These are phyloP conservation scores for Thripadectes ignobilis DNA, from an alignment of 2,797 vertebrate genomes.

Conservation along the genomic window DNA sequence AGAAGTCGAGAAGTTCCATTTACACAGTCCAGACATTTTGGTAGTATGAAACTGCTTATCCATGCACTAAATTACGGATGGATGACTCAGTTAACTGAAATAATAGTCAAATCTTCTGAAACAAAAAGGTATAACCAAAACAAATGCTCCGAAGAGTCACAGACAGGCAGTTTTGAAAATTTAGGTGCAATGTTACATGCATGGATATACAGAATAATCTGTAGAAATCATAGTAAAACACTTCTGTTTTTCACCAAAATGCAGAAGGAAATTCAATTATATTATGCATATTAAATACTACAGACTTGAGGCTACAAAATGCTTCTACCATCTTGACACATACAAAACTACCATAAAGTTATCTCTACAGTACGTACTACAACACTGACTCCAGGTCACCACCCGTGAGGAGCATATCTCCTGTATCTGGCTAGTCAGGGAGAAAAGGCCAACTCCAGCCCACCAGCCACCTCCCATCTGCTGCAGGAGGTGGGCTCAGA, in stretches of 20 bases:
- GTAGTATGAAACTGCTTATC: conserved; percentile 69
- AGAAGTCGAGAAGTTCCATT: conserved; percentile 67
- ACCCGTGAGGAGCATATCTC: conserved; percentile 27
- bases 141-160: conserved; percentile 40
- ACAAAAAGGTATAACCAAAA: conserved; percentile 48
- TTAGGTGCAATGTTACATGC: conserved; percentile 73
- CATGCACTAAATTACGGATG: conserved; percentile 74
- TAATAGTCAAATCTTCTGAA: conserved; percentile 20
- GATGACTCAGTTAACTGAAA: conserved; percentile 47
- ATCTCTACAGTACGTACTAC: conserved; percentile 78
- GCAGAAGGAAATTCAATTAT: conserved; percentile 75
- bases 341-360: conserved; percentile 76
- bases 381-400: conserved; percentile 68
- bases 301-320: conserved; percentile 79
- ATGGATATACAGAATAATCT: conserved; percentile 58
- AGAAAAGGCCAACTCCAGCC: conserved; percentile 64
- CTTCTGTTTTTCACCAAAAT: conserved; percentile 72
- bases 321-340: conserved; percentile 72
- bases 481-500: conserved; percentile 42
- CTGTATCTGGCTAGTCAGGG: conserved; percentile 28
- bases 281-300: conserved; percentile 80
- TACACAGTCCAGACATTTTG: conserved; percentile 70
- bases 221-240: conserved; percentile 72
- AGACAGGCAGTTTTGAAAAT: conserved; percentile 72
- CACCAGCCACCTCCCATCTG: conserved; percentile 42